Evolutionary conservation across 2,888 invertebrate genomes (phyloP).

Genomic region (Drosophila niveifrons): DNA sequence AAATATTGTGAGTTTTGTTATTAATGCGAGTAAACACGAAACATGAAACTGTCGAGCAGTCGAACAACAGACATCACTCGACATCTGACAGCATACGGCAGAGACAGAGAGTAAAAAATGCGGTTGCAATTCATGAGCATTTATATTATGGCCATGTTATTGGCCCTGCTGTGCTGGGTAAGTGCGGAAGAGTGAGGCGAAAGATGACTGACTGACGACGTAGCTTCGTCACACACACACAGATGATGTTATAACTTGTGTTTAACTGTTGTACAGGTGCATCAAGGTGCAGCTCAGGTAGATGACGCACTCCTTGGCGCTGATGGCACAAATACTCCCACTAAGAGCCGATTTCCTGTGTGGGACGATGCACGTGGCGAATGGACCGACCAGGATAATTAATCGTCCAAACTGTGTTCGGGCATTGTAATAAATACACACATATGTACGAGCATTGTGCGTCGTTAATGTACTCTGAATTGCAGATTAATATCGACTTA

Average conservation of each 20-base stretch:
- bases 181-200: neutral
- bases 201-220: neutral
- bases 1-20: constrained; percentile 33
- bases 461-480: neutral
- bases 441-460: neutral
- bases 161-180: constrained; percentile 44
- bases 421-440: constrained; percentile 4
- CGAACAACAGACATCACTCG: constrained; percentile 10
- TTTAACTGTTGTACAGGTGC: constrained; percentile 43
- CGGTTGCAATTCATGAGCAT: constrained; percentile 43
- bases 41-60: constrained; percentile 42
- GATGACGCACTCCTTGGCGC: constrained; percentile 32
- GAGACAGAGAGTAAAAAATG: constrained; percentile 40
- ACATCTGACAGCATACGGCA: constrained; percentile 5
- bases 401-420: neutral
- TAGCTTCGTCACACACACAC: neutral
- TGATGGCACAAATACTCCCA: constrained; percentile 36
- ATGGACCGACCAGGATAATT: constrained; percentile 42
- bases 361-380: constrained; percentile 75
- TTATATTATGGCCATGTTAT: constrained; percentile 38
- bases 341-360: constrained; percentile 63
- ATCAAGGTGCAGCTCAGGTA: constrained; percentile 41
- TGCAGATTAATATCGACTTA: constrained; percentile 5
- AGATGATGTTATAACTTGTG: constrained; percentile 1
- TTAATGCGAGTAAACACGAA: constrained; percentile 35